A percentile compares a stretch with the other conserved stretches of the same genome.
phyloP scores from a whole-genome alignment of 2,797 vertebrate species.

The Hybognathus amarus region DNA sequence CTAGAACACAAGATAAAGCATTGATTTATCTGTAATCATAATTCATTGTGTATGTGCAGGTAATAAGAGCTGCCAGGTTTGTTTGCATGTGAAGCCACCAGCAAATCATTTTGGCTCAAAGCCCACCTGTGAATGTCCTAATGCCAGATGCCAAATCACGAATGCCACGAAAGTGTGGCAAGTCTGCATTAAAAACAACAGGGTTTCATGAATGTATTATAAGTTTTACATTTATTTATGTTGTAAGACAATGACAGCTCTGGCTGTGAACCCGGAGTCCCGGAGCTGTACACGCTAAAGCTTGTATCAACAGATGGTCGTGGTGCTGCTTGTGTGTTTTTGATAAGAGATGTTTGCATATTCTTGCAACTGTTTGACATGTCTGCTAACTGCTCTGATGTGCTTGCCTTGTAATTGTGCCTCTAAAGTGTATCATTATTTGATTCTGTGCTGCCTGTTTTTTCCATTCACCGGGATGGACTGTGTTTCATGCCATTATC shows the following conservation, averaged over 20 bases:
- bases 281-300: slow-evolving; percentile 13
- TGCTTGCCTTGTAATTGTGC: slow-evolving; percentile 33
- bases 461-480: slow-evolving; percentile 14
- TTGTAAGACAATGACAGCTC: slow-evolving; percentile 32
- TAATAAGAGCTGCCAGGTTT: slow-evolving; percentile 53
- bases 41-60: slow-evolving; percentile 34
- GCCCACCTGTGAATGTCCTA: slow-evolving; percentile 59
- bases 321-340: slow-evolving; percentile 38
- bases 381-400: slow-evolving; percentile 25
- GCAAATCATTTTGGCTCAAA: slow-evolving; percentile 38
- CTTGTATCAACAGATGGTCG: slow-evolving; percentile 40
- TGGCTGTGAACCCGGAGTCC: background rate
- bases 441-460: slow-evolving; percentile 31
- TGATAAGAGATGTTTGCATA: slow-evolving; percentile 54
- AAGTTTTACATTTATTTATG: slow-evolving; percentile 34
- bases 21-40: slow-evolving; percentile 16
- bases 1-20: background rate
- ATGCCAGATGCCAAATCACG: slow-evolving; percentile 38
- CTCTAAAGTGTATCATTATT: slow-evolving; percentile 40
- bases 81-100: slow-evolving; percentile 55
- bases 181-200: slow-evolving; percentile 40
- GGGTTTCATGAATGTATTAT: slow-evolving; percentile 46
- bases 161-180: slow-evolving; percentile 33
- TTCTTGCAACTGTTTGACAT: slow-evolving; percentile 43
- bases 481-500: slow-evolving; percentile 23